These are phyloP conservation scores for Smithornis capensis DNA, from an alignment of 2,113 vertebrate genomes.

Conservation along the genomic window DNA sequence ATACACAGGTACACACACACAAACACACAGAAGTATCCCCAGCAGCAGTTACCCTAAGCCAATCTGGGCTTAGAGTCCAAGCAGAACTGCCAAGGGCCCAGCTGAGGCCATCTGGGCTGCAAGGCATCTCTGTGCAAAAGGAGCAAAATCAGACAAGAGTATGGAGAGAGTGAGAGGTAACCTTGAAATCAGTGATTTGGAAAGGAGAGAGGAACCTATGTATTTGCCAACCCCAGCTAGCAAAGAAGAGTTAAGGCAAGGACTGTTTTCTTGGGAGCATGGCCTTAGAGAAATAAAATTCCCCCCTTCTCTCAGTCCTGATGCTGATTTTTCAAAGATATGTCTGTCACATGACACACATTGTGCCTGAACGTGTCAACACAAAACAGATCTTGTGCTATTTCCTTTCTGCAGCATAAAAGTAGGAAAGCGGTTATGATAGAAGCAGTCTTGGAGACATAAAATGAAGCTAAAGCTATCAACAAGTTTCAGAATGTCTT, in stretches of 20 bases:
- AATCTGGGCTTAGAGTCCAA: background rate
- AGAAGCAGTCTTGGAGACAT: background rate
- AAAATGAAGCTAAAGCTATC: background rate
- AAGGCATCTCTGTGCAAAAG: conserved; percentile 11
- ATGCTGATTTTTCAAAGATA: background rate
- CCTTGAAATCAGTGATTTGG: conserved; percentile 11
- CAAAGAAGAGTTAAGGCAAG: background rate
- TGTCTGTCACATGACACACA: background rate
- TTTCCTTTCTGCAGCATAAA: background rate
- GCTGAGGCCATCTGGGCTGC: conserved; percentile 39
- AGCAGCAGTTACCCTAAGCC: background rate
- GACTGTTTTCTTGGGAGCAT: background rate
- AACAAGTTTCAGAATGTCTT: background rate
- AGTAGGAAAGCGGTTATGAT: background rate
- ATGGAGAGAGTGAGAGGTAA: background rate
- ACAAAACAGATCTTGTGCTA: background rate
- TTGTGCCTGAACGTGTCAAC: background rate
- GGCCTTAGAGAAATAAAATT: background rate
- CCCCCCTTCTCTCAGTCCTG: background rate
- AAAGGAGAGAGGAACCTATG: background rate
- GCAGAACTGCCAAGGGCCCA: conserved; percentile 26
- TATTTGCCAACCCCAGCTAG: background rate
- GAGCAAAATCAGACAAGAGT: background rate
- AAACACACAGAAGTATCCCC: background rate
- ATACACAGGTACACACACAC: background rate